Evolutionary conservation across 2,797 vertebrate species (phyloP).

Genomic region (Myotis pilosus): DNA sequence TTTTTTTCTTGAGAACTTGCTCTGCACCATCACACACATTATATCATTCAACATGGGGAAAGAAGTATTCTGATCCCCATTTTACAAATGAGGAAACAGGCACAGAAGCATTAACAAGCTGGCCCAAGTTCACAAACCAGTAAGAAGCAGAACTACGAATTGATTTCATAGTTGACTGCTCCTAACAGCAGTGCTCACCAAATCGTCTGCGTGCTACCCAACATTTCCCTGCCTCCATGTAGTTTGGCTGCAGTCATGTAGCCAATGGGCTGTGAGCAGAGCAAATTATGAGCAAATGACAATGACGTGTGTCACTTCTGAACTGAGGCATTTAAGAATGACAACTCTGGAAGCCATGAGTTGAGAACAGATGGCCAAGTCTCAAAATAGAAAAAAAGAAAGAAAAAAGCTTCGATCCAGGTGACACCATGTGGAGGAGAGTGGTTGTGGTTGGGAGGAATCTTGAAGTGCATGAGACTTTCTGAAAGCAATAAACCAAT

Average conservation of each 20-base stretch:
- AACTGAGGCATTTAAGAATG: not conserved
- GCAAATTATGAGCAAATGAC: not conserved
- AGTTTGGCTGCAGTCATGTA: not conserved
- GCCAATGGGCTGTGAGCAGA: not conserved
- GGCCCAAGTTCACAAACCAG: not conserved
- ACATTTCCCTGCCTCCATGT: not conserved
- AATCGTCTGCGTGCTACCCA: not conserved
- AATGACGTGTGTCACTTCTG: not conserved
- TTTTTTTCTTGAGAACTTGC: not conserved
- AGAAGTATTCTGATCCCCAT: not conserved
- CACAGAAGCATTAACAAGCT: not conserved
- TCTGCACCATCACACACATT: not conserved
- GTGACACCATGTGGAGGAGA: not conserved
- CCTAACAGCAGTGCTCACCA: not conserved
- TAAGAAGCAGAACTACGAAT: not conserved
- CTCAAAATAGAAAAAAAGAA: not conserved
- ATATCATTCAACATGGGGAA: not conserved
- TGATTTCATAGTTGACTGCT: not conserved
- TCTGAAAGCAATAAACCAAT: not conserved
- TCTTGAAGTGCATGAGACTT: not conserved
- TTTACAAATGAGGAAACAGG: conserved; percentile 28
- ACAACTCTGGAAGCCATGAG: not conserved
- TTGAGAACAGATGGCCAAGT: not conserved
- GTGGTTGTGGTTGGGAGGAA: not conserved
- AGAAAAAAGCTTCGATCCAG: not conserved